Base-by-base conservation (phyloP, 2,888 invertebrate genomes). In the Gerris lacustris region DNA sequence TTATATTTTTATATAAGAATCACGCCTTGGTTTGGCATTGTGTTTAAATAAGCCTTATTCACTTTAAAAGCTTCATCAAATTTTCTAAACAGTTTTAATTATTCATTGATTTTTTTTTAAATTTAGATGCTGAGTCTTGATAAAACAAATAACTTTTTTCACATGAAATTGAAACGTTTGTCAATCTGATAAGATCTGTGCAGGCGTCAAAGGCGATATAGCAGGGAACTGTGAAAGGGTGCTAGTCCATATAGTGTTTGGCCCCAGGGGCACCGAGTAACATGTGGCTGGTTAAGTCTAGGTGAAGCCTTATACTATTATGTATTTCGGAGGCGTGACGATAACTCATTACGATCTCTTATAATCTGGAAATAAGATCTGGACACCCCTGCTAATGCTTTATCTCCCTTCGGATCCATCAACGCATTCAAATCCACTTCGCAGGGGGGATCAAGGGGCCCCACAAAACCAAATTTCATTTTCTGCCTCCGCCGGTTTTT, bases 401-500 rank as follows among this genome's bases (percentile, higher is more conserved):
- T 15, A 9, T 55, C 9, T 55, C 55, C 15, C 55, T 15, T 15
- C 15, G 9, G 55, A 55, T 55, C 55, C 55, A 55, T 55, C 55
- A 55, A 55, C 55, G 55, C 9, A 15, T 55, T 55, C 55, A 55
- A 55, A 55, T 55, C 55, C 55, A 55, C 55, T 55, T 11, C 55
- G 55, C 1, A 11, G 55, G 55, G 55, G 55, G 9, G 55, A 55
- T 55, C 55, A 55, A 55, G 55, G 55, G 55, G 55, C 55, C 55
- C 15, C 15, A 11, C 55, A 11, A 55, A 69, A 66, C 66, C 71
- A 71, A 74, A 74, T 74, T 74, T 73, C 74, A 74, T 74, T 74
- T 72, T 62, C 70, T 45, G 66, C 68, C 69, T 68, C 69, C 69
- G 43, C 70, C 72, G 73, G 72, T 72, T 71, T 72, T 72, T 74